phyloP scores from a whole-genome alignment of 1,140 invertebrate genomes.

The Diachasma alloeum region DNA sequence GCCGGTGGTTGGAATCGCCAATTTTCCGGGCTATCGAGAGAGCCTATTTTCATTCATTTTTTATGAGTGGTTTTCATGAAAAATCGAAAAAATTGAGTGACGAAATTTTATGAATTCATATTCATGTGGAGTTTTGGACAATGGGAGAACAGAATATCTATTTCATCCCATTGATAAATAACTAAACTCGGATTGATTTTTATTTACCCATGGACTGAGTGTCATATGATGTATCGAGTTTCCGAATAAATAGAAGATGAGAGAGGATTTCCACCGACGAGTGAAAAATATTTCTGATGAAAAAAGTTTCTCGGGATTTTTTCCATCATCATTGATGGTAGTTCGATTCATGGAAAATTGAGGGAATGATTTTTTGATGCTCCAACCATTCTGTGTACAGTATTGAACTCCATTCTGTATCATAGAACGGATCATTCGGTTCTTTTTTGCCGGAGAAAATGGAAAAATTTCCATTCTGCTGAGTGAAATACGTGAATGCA shows the following conservation, averaged over 20 bases:
- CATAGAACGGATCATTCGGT: no score
- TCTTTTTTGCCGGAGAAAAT: neutral
- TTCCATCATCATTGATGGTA: neutral
- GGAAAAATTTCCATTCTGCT: neutral
- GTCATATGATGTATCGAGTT: neutral
- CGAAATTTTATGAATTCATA: no score
- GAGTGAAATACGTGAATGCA: no score
- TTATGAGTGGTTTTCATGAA: no score
- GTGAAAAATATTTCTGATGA: neutral
- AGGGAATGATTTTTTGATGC: neutral
- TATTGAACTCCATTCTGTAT: neutral
- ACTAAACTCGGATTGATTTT: neutral
- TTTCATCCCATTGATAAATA: neutral
- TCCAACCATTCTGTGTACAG: neutral
- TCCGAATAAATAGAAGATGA: neutral
- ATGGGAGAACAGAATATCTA: neutral
- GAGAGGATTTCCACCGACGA: neutral
- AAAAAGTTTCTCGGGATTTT: neutral
- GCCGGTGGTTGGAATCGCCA: no score
- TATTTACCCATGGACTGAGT: neutral
- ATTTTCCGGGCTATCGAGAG: no score
- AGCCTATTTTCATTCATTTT: no score
- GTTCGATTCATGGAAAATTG: neutral
- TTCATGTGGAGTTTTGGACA: no score
- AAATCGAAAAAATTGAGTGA: no score